These are phyloP conservation scores for Carollia perspicillata DNA, from an alignment of 2,113 vertebrate species.

Conservation along the genomic window DNA sequence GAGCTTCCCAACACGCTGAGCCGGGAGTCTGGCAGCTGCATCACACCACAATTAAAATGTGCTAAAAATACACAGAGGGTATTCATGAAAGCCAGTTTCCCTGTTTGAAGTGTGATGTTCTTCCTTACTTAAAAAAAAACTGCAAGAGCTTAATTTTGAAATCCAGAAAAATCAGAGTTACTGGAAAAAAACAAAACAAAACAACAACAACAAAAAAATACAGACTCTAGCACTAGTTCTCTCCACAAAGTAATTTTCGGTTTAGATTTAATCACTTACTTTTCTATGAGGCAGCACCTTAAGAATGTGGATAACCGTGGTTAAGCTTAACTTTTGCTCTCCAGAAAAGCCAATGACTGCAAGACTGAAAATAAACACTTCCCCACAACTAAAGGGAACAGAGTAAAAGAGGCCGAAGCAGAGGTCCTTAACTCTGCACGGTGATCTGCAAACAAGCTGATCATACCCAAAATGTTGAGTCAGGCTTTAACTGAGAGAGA, in stretches of 20 bases:
- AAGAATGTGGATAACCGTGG: background rate
- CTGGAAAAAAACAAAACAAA: background rate
- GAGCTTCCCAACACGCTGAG: background rate
- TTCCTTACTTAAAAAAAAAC: background rate
- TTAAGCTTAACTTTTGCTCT: background rate
- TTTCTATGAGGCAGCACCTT: background rate
- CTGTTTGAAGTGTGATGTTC: background rate
- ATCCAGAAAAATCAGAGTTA: background rate
- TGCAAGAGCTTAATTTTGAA: constrained; percentile 23
- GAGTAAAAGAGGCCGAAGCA: background rate
- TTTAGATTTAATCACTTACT: background rate
- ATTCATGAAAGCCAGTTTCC: background rate
- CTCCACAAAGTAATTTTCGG: background rate
- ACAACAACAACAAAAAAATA: background rate
- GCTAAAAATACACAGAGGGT: constrained; percentile 10
- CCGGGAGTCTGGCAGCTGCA: constrained; percentile 32
- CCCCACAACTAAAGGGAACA: background rate
- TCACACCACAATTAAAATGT: constrained; percentile 33
- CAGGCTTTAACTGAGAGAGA: background rate
- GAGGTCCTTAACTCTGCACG: background rate
- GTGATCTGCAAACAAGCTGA: background rate
- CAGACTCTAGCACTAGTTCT: background rate
- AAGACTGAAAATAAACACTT: background rate
- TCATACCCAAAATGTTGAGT: background rate
- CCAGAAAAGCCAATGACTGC: background rate